A percentile compares a stretch with the other conserved stretches of the same genome.
phyloP scores from a whole-genome alignment of 2,113 vertebrate species.

The Trachemys scripta region DNA sequence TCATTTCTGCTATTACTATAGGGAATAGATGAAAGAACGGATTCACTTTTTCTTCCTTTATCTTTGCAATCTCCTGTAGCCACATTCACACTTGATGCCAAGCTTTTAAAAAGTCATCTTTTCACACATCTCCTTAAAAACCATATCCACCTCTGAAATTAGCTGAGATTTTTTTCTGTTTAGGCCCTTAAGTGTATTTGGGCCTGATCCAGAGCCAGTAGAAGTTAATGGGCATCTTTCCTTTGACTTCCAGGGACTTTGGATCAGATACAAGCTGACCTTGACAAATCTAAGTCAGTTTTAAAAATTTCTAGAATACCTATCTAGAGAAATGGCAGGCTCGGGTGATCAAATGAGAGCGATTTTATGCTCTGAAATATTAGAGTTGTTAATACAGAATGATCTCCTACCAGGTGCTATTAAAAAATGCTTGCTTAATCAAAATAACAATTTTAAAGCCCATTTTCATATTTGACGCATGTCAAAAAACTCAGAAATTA shows the following conservation, averaged over 20 bases:
- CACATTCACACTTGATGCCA: background rate
- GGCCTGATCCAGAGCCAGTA: background rate
- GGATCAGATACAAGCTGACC: background rate
- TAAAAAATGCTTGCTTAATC: background rate
- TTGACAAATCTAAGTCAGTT: background rate
- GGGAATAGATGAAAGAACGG: background rate
- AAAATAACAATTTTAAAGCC: background rate
- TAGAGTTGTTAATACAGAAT: background rate
- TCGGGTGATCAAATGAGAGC: background rate
- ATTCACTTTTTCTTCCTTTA: background rate
- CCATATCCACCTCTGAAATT: background rate
- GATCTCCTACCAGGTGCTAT: background rate
- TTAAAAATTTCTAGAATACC: background rate
- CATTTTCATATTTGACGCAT: background rate
- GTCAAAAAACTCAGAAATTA: background rate
- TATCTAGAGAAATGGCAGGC: background rate
- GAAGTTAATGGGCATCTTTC: background rate
- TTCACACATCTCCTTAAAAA: background rate
- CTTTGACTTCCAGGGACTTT: background rate
- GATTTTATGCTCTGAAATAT: too few relatives aligned
- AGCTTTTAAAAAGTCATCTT: background rate
- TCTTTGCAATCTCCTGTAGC: background rate
- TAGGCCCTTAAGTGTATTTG: background rate
- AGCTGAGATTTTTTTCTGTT: background rate
- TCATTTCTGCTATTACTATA: background rate